Evolutionary conservation across 1,140 invertebrate species (phyloP).

Genomic region (Drosophila ironensis): DNA sequence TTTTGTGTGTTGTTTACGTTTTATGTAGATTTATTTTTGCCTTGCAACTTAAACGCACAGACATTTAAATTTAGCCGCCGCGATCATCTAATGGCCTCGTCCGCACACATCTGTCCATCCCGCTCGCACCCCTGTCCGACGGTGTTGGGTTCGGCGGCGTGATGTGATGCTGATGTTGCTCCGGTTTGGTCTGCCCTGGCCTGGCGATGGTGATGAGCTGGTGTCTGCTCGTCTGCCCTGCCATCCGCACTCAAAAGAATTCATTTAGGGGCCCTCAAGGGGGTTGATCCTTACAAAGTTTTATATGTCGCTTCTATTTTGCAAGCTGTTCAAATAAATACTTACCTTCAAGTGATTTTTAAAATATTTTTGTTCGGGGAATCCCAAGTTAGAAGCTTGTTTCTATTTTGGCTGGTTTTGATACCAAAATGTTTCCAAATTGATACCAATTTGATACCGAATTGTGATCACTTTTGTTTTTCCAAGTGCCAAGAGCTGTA

Average conservation of each 20-base stretch:
- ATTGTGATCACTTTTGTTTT: no score
- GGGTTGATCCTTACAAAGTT: no score
- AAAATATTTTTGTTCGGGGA: no score
- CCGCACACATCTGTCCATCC: constrained; percentile 14
- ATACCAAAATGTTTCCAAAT: no score
- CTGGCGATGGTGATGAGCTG: constrained; percentile 17
- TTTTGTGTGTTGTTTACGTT: constrained; percentile 55
- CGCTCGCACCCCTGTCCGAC: neutral
- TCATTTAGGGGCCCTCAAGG: no score
- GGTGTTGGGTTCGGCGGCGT: constrained; percentile 7
- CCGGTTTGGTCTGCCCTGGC: constrained; percentile 1
- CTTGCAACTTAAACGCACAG: constrained; percentile 76
- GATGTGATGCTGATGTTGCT: constrained; percentile 15
- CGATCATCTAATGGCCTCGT: constrained; percentile 75
- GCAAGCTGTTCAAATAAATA: no score
- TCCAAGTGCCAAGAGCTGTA: no score
- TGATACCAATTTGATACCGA: no score
- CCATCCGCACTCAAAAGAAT: constrained; percentile 9
- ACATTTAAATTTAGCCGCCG: constrained; percentile 71
- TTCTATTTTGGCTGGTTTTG: no score
- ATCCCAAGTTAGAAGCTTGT: no score
- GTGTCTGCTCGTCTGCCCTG: constrained; percentile 50
- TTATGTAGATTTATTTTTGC: constrained; percentile 76
- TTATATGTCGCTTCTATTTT: no score
- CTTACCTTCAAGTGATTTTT: neutral